These are phyloP conservation scores for Callimorpha dominula DNA, from an alignment of 2,888 invertebrate species.

Conservation along the genomic window DNA sequence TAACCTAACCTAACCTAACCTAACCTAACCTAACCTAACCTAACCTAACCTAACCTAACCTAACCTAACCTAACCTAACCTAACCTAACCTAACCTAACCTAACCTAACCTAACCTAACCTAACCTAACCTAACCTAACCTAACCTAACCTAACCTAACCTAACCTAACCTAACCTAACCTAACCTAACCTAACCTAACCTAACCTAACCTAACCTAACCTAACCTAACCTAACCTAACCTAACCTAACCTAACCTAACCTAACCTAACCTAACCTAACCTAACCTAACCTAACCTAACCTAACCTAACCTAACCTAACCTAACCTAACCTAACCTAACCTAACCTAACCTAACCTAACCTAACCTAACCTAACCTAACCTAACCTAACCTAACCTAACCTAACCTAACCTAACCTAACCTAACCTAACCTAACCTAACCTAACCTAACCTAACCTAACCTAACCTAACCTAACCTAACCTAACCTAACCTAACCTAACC, in stretches of 20 bases:
- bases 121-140: slow-evolving; percentile 30
- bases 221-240: slow-evolving; percentile 21
- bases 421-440: slow-evolving; percentile 33
- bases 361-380: slow-evolving; percentile 27
- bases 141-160: slow-evolving; percentile 35
- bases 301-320: slow-evolving; percentile 35
- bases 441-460: no score
- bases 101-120: slow-evolving; percentile 36
- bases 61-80: slow-evolving; percentile 45
- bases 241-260: slow-evolving; percentile 22
- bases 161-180: slow-evolving; percentile 24
- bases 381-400: slow-evolving; percentile 29
- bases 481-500: no score
- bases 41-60: slow-evolving; percentile 44
- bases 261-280: slow-evolving; percentile 23
- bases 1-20: slow-evolving; percentile 37
- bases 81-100: slow-evolving; percentile 41
- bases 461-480: no score
- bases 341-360: no score
- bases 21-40: slow-evolving; percentile 36
- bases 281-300: slow-evolving; percentile 22
- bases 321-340: slow-evolving; percentile 23
- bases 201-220: slow-evolving; percentile 27
- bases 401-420: slow-evolving; percentile 37
- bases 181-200: slow-evolving; percentile 32